Conservation (phyloP, 2,797 vertebrate genomes). For the Gallinago stenura region DNA sequence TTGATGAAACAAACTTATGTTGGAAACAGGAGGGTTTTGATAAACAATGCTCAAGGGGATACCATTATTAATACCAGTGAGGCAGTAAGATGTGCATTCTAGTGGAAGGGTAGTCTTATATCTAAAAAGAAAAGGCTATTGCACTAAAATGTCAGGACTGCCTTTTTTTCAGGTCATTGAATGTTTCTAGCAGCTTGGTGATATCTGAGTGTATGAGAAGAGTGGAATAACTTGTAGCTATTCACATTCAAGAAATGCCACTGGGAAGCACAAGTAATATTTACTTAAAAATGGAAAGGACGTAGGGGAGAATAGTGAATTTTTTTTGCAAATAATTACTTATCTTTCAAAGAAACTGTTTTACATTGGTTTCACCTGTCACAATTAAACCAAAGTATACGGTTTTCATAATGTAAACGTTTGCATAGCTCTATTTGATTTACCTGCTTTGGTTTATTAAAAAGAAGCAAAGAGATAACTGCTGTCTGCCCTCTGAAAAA, state of each 20-base stretch:
- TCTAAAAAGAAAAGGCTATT: background rate
- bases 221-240: constrained; percentile 9
- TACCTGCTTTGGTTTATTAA: background rate
- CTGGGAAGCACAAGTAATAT: background rate
- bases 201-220: constrained; percentile 27
- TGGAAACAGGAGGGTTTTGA: background rate
- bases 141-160: constrained; percentile 64
- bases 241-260: constrained; percentile 53
- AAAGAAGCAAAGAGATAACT: background rate
- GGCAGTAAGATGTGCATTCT: background rate
- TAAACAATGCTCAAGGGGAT: background rate
- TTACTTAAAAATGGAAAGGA: background rate
- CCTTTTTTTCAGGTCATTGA: constrained; percentile 60
- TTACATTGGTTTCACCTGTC: background rate
- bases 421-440: background rate
- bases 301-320: rapidly evolving
- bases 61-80: background rate
- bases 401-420: background rate
- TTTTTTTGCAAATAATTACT: background rate
- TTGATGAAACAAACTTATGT: background rate
- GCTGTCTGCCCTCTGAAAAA: background rate
- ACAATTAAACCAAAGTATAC: background rate
- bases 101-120: constrained; percentile 48
- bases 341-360: background rate
- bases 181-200: constrained; percentile 48